Conservation (phyloP, 2,888 invertebrate genomes). For the Drosophila limbata region DNA sequence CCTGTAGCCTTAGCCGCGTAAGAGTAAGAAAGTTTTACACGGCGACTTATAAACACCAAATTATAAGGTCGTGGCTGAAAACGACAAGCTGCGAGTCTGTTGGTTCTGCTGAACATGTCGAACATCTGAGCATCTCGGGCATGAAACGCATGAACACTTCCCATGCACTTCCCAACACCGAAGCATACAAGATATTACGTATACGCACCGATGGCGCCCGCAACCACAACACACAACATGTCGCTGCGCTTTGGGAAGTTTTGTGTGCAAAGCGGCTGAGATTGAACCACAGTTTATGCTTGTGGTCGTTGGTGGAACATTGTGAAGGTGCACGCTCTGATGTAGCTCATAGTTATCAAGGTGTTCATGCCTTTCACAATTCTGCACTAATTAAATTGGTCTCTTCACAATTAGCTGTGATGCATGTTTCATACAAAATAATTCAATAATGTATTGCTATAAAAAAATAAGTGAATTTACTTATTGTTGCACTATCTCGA, state of each 20-base stretch:
- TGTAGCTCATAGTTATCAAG: not conserved
- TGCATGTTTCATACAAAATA: not conserved
- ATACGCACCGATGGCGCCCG: slow-evolving; percentile 58
- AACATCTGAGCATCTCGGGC: slow-evolving; percentile 10
- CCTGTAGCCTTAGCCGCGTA: not conserved
- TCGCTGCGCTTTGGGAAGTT: slow-evolving; percentile 22
- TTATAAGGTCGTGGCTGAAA: not conserved
- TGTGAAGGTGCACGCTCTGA: not conserved
- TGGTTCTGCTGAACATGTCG: slow-evolving; percentile 16
- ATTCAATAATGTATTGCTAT: slow-evolving; percentile 1
- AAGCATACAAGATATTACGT: slow-evolving; percentile 48
- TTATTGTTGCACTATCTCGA: not conserved
- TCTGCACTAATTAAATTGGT: slow-evolving; percentile 2
- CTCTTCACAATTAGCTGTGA: not conserved
- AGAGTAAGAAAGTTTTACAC: not conserved
- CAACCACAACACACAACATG: slow-evolving; percentile 54
- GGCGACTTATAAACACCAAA: slow-evolving; percentile 13
- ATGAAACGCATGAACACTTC: slow-evolving; percentile 1
- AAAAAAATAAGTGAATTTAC: slow-evolving; percentile 3
- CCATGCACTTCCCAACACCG: slow-evolving; percentile 14
- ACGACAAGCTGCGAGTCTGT: not conserved
- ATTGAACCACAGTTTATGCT: slow-evolving; percentile 14
- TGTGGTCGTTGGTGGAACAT: slow-evolving; percentile 8
- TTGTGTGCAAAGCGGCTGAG: slow-evolving; percentile 2
- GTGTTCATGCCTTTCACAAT: not conserved